Conservation (phyloP, 2,888 invertebrate species). For the Acanthoscelides obtectus region DNA sequence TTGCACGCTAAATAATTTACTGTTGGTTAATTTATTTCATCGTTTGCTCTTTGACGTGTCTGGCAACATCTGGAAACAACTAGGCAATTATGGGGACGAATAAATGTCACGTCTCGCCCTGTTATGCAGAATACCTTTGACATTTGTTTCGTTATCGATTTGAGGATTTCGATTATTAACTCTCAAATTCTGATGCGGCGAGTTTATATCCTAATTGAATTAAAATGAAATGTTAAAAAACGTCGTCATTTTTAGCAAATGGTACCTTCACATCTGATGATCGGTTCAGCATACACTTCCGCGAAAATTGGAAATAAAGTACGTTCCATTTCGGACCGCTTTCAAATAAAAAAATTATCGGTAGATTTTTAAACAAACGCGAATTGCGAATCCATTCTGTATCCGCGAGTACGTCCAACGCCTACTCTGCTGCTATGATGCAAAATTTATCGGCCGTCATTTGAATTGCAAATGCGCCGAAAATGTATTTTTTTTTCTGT, state of each 20-base stretch:
- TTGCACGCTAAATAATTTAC: constrained; percentile 34
- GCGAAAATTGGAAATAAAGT: background rate
- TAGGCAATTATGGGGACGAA: constrained; percentile 26
- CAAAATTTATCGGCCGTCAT: background rate
- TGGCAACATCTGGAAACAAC: constrained; percentile 31
- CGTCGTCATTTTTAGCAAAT: too few species aligned
- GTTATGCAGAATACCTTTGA: background rate
- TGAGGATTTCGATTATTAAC: background rate
- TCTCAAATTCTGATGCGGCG: too few species aligned
- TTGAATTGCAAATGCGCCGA: background rate
- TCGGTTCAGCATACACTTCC: background rate
- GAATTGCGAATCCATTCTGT: background rate
- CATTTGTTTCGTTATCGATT: background rate
- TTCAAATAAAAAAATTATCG: background rate
- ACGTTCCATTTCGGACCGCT: background rate
- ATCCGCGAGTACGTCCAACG: background rate
- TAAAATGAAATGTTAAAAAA: too few species aligned
- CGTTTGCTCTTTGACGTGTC: constrained; percentile 33
- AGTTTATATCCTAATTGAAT: too few species aligned
- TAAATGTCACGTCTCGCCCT: constrained; percentile 8
- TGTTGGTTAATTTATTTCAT: constrained; percentile 33
- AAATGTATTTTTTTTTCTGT: background rate
- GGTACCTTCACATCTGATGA: too few species aligned
- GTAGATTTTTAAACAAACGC: background rate
- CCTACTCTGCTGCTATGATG: background rate